These are phyloP conservation scores for Geococcyx californianus DNA, from an alignment of 2,113 vertebrate species.

Conservation along the genomic window DNA sequence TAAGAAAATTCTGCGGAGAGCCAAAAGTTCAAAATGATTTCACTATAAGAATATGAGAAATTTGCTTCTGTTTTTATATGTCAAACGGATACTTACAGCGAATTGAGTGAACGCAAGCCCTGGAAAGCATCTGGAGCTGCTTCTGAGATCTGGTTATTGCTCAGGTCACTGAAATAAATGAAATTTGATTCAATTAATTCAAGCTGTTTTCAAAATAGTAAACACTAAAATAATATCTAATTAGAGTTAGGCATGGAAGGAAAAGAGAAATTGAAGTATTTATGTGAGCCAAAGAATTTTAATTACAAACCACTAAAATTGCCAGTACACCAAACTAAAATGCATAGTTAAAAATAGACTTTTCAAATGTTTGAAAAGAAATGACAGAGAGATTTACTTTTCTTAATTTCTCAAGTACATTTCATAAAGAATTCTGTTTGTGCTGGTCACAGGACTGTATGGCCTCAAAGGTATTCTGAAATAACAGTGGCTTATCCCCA, in stretches of 20 bases:
- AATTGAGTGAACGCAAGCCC: slow-evolving; percentile 95
- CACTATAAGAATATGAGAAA: background rate
- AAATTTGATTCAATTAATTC: slow-evolving; percentile 7
- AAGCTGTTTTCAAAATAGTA: background rate
- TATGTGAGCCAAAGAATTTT: background rate
- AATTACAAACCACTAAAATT: background rate
- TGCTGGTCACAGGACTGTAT: background rate
- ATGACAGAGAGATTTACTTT: background rate
- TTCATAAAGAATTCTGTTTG: background rate
- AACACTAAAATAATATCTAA: background rate
- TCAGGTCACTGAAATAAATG: slow-evolving; percentile 87
- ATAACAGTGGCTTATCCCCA: background rate
- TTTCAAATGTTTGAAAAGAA: background rate
- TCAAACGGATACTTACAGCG: slow-evolving; percentile 85
- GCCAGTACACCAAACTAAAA: background rate
- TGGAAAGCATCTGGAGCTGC: slow-evolving; percentile 94
- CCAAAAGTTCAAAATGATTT: background rate
- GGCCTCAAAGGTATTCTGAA: background rate
- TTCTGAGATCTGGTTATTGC: slow-evolving; percentile 99
- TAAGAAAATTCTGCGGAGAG: background rate
- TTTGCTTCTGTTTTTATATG: background rate
- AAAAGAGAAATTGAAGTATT: background rate
- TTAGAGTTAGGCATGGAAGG: background rate
- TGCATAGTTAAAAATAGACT: background rate
- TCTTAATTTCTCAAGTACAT: background rate